phyloP scores from a whole-genome alignment of 2,113 vertebrate genomes.

The Galemys pyrenaicus region DNA sequence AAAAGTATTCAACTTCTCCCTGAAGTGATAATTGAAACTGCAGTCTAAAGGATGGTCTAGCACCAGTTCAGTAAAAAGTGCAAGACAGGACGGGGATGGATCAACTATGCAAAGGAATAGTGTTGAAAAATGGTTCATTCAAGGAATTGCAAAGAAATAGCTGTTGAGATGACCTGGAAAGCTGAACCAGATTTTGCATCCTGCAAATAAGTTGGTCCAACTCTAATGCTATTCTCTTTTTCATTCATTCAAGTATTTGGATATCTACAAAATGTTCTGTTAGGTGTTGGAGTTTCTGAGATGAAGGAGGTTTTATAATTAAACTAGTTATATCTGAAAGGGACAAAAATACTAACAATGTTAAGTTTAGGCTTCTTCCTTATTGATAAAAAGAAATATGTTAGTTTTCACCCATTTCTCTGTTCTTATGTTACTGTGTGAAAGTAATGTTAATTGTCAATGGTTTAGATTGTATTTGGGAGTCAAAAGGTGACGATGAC shows the following conservation, averaged over 20 bases:
- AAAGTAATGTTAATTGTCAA: not conserved
- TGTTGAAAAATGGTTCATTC: not conserved
- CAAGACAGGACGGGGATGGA: not conserved
- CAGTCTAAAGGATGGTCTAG: not conserved
- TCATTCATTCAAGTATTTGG: not conserved
- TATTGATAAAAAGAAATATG: not conserved
- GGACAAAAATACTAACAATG: not conserved
- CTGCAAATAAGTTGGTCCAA: not conserved
- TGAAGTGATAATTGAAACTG: not conserved
- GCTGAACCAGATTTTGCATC: not conserved
- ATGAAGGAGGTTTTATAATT: not conserved
- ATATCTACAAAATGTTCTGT: not conserved
- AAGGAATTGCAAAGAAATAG: not conserved
- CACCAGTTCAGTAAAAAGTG: not conserved
- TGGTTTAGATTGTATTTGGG: not conserved
- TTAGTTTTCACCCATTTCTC: not conserved
- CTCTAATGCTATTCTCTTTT: not conserved
- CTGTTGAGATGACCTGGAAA: not conserved
- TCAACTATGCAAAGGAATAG: not conserved
- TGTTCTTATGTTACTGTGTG: not conserved
- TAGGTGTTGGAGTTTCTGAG: not conserved
- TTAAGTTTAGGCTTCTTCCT: not conserved
- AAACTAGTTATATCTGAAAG: not conserved
- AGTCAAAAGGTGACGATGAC: not conserved
- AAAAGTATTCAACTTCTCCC: not conserved